Evolutionary conservation across 2,888 invertebrate genomes (phyloP).

Genomic region (Eristalinus aeneus): DNA sequence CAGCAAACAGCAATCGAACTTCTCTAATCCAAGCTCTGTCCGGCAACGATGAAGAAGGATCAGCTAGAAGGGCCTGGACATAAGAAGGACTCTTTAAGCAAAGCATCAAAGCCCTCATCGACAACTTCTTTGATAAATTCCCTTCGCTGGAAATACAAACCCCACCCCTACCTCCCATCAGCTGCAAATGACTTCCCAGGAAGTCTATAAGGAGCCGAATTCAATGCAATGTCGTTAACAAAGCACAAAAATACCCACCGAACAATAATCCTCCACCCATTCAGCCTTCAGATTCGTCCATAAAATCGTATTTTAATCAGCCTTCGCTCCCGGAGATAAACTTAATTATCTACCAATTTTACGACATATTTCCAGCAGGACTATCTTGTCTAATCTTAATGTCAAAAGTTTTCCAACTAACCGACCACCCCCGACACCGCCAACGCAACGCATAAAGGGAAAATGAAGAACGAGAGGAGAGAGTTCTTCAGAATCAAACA

Average conservation of each 20-base stretch:
- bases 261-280: not conserved
- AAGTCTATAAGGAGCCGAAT: not conserved
- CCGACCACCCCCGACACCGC: not conserved
- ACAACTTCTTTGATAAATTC: not conserved
- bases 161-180: not conserved
- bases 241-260: not conserved
- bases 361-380: slow-evolving; percentile 51
- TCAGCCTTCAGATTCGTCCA: not conserved
- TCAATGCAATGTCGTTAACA: not conserved
- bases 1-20: too few relatives aligned
- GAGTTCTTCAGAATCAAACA: slow-evolving; percentile 23
- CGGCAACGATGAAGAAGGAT: too few relatives aligned
- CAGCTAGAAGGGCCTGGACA: too few relatives aligned
- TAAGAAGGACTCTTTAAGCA: too few relatives aligned
- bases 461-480: not conserved
- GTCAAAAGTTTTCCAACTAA: slow-evolving; percentile 56
- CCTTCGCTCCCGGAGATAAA: slow-evolving; percentile 24
- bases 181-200: not conserved
- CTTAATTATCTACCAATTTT: slow-evolving; percentile 66
- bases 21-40: too few relatives aligned
- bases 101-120: too few relatives aligned
- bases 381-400: slow-evolving; percentile 62
- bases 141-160: not conserved
- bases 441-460: not conserved
- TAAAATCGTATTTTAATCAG: slow-evolving; percentile 59